Base-by-base conservation (phyloP, 2,797 vertebrate genomes). In the Anabacerthia variegaticeps region DNA sequence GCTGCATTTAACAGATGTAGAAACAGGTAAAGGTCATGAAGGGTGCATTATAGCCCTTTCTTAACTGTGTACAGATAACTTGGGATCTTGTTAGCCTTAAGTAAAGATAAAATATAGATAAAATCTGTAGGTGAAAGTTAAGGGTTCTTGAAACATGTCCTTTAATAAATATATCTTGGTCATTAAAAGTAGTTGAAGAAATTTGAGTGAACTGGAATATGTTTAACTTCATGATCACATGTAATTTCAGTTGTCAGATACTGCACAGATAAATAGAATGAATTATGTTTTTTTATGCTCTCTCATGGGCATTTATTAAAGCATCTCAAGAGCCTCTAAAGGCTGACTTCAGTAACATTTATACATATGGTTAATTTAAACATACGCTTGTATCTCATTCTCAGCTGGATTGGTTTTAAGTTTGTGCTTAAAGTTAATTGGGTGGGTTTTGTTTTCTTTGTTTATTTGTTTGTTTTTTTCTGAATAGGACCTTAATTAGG, bases 1-100 rank as follows among this genome's bases (percentile, higher is more conserved):
- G 24, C 96, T 98, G 65, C 97, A 97, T 94, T 92, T 99, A 87
- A 99, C 98, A 27, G 99, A 99, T 68, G 97, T 98, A 8, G 99
- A 99, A 97, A 99, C 99, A 86, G 99, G 99, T 99, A 94, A 96
- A 62, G 46, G 24, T 48, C 37, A 13, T 3, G 2, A 41, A n/a
- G 8, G 20, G 5, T 62, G 37, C 11, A 19, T 56, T 58, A 5
- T 12, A 59, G 41, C 21, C 24, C 28, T 80, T 3, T 49, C n/a
- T 83, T 75, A 59, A 20, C 18, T 34, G 17, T 61, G 56, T 41
- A 20, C 32, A 28, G 27, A 8, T 44, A 58, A 21, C 27, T 37
- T 77, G 67, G 56, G 30, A 44, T 76, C 24, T 92, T 4, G 0
- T 68, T 77, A 83, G 17, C 34, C 7, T 71, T 80, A 43, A 30